Percentiles rank a stretch among this genome's conserved stretches.
phyloP scores from a whole-genome alignment of 2,113 vertebrate species.

The Tinamus guttatus region DNA sequence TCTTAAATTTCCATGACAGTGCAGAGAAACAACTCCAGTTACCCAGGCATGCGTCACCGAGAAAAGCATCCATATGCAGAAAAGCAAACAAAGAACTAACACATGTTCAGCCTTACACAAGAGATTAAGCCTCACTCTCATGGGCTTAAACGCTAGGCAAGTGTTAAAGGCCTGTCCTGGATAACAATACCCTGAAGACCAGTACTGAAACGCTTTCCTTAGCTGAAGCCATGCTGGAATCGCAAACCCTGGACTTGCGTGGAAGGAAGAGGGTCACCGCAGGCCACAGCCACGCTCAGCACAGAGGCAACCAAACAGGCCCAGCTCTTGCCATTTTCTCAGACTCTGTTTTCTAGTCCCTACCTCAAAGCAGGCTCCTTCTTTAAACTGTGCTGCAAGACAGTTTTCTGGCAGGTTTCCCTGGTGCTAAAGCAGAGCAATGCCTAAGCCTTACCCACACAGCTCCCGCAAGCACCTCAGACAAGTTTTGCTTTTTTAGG shows the following conservation, averaged over 20 bases:
- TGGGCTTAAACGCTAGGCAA: conserved; percentile 19
- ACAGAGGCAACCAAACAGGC: neutral
- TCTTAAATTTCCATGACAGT: neutral
- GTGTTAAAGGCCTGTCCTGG: neutral
- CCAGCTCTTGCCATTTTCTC: neutral
- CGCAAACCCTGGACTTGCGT: neutral
- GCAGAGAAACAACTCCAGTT: neutral
- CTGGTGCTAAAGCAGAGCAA: too few species aligned
- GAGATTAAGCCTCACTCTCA: neutral
- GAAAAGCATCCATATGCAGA: neutral
- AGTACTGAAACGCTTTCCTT: neutral
- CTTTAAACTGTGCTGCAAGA: neutral
- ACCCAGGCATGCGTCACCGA: neutral
- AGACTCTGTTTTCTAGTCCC: neutral
- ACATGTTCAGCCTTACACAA: neutral
- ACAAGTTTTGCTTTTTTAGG: neutral
- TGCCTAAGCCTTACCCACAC: rapidly evolving
- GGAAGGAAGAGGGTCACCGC: neutral
- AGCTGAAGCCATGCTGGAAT: neutral
- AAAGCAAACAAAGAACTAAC: neutral
- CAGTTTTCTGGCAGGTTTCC: neutral
- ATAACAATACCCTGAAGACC: neutral
- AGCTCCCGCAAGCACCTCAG: neutral
- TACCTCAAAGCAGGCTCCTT: neutral
- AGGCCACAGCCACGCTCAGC: neutral